These are phyloP conservation scores for Gobio gobio DNA, from an alignment of 2,113 vertebrate genomes.

Conservation along the genomic window DNA sequence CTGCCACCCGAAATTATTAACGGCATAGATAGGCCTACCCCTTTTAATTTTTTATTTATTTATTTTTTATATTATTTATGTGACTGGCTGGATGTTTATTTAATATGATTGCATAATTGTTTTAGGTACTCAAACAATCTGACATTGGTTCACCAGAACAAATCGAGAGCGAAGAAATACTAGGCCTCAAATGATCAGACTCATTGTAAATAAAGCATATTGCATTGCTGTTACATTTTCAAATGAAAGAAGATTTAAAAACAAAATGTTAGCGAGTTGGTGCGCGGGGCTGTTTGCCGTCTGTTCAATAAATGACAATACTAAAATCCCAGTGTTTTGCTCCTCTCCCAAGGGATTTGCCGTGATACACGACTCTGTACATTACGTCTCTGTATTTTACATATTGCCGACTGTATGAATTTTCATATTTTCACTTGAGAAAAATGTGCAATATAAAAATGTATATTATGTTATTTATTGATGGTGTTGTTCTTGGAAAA, in stretches of 20 bases:
- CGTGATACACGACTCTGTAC: constrained; percentile 91
- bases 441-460: constrained; percentile 99
- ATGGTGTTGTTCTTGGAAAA: constrained; percentile 99
- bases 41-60: constrained; percentile 50
- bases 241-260: constrained; percentile 52
- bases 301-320: constrained; percentile 85
- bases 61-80: constrained; percentile 58
- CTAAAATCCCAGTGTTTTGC: constrained; percentile 78
- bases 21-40: constrained; percentile 45
- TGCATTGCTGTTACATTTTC: constrained; percentile 49
- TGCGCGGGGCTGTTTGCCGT: constrained; percentile 78
- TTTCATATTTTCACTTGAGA: constrained; percentile 96
- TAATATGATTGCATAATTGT: constrained; percentile 44
- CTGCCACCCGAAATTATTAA: constrained; percentile 58
- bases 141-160: constrained; percentile 7
- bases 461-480: constrained; percentile 99
- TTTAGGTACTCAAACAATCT: constrained; percentile 53
- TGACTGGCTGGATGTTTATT: constrained; percentile 76
- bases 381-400: constrained; percentile 97
- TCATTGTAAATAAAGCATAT: constrained; percentile 66
- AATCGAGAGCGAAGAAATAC: neutral
- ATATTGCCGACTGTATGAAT: constrained; percentile 96
- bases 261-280: constrained; percentile 72
- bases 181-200: constrained; percentile 52
- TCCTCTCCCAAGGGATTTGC: constrained; percentile 87